A percentile compares a stretch with the other conserved stretches of the same genome.
These are phyloP conservation scores for Melikaiella ostensackeni DNA, from an alignment of 2,888 invertebrate genomes.

Conservation along the genomic window DNA sequence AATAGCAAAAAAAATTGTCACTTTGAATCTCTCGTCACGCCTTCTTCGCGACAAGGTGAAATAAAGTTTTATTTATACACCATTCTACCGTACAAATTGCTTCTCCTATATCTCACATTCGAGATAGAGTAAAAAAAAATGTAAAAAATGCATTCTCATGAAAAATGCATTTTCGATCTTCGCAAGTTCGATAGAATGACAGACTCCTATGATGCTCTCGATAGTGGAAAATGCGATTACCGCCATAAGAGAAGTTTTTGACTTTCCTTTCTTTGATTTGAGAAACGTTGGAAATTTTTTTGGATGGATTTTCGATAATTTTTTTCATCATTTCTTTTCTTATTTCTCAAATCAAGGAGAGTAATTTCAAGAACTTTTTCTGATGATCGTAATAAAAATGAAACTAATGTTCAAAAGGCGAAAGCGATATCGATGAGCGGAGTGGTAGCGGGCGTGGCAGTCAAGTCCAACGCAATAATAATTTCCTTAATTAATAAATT, in stretches of 20 bases:
- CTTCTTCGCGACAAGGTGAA: conserved; percentile 32
- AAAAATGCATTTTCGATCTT: conserved; percentile 48
- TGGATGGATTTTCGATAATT: background rate
- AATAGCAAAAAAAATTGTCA: background rate
- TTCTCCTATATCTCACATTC: conserved; percentile 37
- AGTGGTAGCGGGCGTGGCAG: conserved; percentile 36
- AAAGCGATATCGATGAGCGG: conserved; percentile 24
- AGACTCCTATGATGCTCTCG: conserved; percentile 28
- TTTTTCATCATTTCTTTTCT: background rate
- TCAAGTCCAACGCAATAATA: conserved; percentile 54
- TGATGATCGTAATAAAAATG: conserved; percentile 10
- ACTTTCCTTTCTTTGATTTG: background rate
- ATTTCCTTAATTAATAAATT: conserved; percentile 42
- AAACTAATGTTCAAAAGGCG: conserved; percentile 23
- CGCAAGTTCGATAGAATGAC: conserved; percentile 16
- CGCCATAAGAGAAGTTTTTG: conserved; percentile 22
- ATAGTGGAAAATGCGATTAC: conserved; percentile 33
- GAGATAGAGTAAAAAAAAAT: background rate
- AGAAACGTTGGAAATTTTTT: background rate
- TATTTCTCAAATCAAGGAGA: background rate
- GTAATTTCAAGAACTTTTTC: background rate
- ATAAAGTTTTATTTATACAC: conserved; percentile 41
- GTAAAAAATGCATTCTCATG: conserved; percentile 44
- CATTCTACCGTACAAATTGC: conserved; percentile 25
- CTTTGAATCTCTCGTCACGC: conserved; percentile 15